Conservation (phyloP, 1,140 invertebrate species). For the Tetranychus urticae region DNA sequence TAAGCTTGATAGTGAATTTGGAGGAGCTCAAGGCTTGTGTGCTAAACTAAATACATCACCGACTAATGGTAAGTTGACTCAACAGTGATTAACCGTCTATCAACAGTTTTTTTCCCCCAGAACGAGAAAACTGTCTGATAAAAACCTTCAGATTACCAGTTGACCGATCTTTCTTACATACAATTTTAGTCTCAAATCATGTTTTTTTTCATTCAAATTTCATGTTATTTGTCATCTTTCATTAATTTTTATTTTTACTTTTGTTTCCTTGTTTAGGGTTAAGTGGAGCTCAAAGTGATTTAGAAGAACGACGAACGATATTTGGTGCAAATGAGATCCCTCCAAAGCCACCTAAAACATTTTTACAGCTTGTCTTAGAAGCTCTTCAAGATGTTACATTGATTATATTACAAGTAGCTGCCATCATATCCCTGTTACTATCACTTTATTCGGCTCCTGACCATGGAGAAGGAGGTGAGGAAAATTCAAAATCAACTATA, state of each 20-base stretch:
- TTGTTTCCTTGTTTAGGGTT: constrained; percentile 35
- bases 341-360: constrained; percentile 96
- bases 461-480: constrained; percentile 1
- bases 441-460: constrained; percentile 57
- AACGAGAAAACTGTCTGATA: too few relatives aligned
- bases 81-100: too few relatives aligned
- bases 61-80: constrained; percentile 47
- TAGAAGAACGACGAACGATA: constrained; percentile 68
- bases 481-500: too few relatives aligned
- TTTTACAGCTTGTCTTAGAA: constrained; percentile 94
- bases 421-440: constrained; percentile 71
- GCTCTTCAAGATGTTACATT: constrained; percentile 95
- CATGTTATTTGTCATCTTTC: too few relatives aligned
- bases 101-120: too few relatives aligned
- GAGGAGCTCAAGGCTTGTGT: constrained; percentile 77
- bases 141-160: too few relatives aligned
- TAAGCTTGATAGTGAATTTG: constrained; percentile 50
- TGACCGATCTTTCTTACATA: too few relatives aligned
- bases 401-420: constrained; percentile 66
- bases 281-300: constrained; percentile 60
- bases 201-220: too few relatives aligned
- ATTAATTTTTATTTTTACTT: too few relatives aligned
- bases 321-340: constrained; percentile 97
- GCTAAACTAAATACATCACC: constrained; percentile 76
- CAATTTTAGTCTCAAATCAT: too few relatives aligned